Evolutionary conservation across 2,113 vertebrate genomes (phyloP).

Genomic region (Micronycteris hirsuta): DNA sequence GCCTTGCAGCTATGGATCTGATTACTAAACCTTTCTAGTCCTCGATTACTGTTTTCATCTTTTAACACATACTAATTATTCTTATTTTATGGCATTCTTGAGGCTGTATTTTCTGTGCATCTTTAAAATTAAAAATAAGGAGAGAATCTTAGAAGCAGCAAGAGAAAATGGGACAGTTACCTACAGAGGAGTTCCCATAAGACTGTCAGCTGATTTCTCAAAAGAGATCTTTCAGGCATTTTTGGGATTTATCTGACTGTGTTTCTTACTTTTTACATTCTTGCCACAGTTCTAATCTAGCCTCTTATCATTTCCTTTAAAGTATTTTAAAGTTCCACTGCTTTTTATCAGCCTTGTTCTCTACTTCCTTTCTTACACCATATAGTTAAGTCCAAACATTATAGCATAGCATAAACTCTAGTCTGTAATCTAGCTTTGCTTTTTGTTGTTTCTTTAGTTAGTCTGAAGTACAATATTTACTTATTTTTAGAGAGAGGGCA

Average conservation of each 20-base stretch:
- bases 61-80: neutral
- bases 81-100: neutral
- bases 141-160: too few species aligned
- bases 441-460: neutral
- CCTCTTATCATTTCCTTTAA: neutral
- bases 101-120: neutral
- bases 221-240: too few species aligned
- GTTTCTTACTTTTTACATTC: neutral
- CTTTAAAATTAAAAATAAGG: slow-evolving; percentile 30
- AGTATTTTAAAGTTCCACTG: neutral
- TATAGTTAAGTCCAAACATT: neutral
- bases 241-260: neutral
- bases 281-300: neutral
- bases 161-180: too few species aligned
- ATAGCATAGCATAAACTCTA: neutral
- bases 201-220: too few species aligned
- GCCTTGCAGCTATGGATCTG: neutral
- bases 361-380: neutral
- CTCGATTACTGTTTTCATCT: neutral
- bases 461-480: neutral
- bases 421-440: neutral
- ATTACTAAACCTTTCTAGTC: neutral
- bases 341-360: neutral
- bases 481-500: too few species aligned
- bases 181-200: too few species aligned